phyloP scores from a whole-genome alignment of 2,797 vertebrate species.

The Caiman crocodilus region DNA sequence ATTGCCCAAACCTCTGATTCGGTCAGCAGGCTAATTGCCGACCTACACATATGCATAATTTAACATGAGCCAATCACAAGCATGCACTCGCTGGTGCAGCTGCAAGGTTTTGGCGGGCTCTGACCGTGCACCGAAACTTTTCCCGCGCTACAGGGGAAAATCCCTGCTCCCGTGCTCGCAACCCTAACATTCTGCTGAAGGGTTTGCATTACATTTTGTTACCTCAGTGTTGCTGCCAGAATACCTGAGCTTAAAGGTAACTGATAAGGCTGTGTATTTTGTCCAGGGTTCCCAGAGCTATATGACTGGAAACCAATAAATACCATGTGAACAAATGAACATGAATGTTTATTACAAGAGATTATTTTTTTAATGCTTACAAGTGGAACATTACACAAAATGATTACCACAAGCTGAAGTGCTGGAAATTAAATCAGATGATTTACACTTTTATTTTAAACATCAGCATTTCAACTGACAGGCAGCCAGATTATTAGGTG shows the following conservation, averaged over 20 bases:
- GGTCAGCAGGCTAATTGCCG: no score
- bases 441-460: not conserved
- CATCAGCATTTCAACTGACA: not conserved
- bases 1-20: no score
- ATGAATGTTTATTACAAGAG: not conserved
- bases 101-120: no score
- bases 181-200: not conserved
- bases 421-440: not conserved
- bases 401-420: not conserved
- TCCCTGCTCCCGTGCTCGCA: no score
- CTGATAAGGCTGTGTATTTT: not conserved
- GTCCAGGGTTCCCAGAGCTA: not conserved
- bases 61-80: no score
- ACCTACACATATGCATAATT: no score
- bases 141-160: no score
- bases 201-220: not conserved
- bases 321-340: not conserved
- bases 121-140: no score
- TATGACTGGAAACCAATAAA: not conserved
- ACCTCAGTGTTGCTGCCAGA: not conserved
- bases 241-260: not conserved
- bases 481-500: not conserved
- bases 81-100: no score
- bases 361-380: not conserved
- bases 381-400: not conserved